Percentiles rank a stretch among this genome's conserved stretches.
phyloP scores from a whole-genome alignment of 2,113 vertebrate genomes.

The Clarias gariepinus region DNA sequence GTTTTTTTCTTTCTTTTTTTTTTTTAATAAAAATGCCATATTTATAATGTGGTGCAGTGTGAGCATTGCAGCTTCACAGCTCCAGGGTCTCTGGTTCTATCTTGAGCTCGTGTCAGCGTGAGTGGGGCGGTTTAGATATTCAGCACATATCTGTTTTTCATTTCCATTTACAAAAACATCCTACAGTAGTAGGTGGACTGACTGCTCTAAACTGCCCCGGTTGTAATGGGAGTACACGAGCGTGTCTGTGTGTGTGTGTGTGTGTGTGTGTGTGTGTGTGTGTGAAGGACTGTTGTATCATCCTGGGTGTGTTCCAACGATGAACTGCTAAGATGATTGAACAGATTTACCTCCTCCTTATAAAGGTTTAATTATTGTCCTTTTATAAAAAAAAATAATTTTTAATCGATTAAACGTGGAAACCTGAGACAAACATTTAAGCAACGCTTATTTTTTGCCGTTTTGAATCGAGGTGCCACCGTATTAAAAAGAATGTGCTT shows the following conservation, averaged over 20 bases:
- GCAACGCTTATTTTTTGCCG: neutral
- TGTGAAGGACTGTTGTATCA: neutral
- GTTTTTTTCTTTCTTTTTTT: neutral
- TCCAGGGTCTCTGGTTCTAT: neutral
- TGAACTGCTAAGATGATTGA: neutral
- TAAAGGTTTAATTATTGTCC: neutral
- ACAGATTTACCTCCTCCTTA: neutral
- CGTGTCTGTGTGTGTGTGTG: neutral
- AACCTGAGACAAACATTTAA: neutral
- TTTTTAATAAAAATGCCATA: neutral
- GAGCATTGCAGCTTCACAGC: neutral
- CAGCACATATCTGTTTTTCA: neutral
- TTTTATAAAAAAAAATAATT: neutral
- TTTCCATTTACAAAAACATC: neutral
- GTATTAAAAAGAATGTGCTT: neutral
- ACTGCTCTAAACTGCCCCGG: neutral
- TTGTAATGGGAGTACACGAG: neutral
- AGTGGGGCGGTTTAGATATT: neutral
- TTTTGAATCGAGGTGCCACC: neutral
- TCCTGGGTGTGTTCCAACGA: neutral
- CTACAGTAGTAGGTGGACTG: neutral
- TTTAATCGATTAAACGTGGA: neutral
- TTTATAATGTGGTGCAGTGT: neutral
- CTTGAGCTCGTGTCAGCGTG: neutral
- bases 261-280: neutral